Percentiles rank a stretch among this genome's conserved stretches.
Conservation (phyloP, 2,113 vertebrate genomes). For the Apus apus region DNA sequence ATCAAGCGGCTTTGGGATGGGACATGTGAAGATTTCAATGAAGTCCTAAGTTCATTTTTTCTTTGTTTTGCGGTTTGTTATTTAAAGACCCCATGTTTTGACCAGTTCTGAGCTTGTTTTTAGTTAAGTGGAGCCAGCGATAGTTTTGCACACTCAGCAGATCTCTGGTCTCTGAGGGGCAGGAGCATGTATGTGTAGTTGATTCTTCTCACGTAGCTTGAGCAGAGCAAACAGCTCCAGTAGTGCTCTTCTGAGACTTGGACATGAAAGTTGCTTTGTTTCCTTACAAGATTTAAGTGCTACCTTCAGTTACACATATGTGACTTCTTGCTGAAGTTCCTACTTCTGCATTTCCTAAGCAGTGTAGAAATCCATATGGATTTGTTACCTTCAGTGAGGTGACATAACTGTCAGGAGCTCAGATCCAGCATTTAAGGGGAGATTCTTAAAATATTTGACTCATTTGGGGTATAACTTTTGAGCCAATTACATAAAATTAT, state of each 20-base stretch:
- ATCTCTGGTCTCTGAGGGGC: slow-evolving; percentile 30
- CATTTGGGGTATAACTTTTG: not conserved
- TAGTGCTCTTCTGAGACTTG: not conserved
- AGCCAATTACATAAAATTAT: not conserved
- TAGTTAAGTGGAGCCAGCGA: slow-evolving; percentile 6
- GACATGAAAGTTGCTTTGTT: not conserved
- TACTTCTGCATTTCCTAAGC: not conserved
- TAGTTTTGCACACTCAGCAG: not conserved
- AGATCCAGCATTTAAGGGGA: not conserved
- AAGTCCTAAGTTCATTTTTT: not conserved
- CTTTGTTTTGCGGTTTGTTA: not conserved
- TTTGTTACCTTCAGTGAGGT: not conserved
- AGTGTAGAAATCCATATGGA: not conserved
- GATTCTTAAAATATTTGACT: not conserved
- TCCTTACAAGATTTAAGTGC: not conserved
- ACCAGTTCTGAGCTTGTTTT: slow-evolving; percentile 1
- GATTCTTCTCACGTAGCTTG: slow-evolving; percentile 23
- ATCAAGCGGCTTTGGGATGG: not conserved
- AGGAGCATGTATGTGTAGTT: not conserved
- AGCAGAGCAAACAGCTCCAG: not conserved
- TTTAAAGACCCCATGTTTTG: not conserved
- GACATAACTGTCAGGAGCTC: not conserved
- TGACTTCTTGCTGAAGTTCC: not conserved
- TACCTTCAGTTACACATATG: not conserved
- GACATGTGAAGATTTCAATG: not conserved